phyloP scores from a whole-genome alignment of 2,113 vertebrate species.

The Corythoichthys intestinalis region DNA sequence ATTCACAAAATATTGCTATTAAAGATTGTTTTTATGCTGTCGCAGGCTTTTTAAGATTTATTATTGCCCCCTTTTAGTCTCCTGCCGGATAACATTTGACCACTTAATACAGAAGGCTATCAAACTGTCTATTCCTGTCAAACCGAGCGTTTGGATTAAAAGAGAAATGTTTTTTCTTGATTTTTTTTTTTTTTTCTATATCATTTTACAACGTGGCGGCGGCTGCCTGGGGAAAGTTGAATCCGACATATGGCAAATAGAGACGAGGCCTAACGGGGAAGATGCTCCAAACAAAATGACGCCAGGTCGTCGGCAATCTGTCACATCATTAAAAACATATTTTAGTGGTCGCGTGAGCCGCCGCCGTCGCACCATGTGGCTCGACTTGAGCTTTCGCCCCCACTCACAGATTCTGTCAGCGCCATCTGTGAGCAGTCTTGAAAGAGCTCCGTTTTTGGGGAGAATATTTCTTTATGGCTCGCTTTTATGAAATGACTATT shows the following conservation, averaged over 20 bases:
- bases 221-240: not conserved
- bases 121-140: not conserved
- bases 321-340: constrained; percentile 26
- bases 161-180: not conserved
- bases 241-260: not conserved
- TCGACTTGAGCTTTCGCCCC: constrained; percentile 12
- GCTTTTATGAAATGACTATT: constrained; percentile 10
- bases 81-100: not conserved
- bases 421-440: constrained; percentile 35
- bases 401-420: constrained; percentile 11
- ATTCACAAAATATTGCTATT: no score
- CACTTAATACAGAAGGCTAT: not conserved
- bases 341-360: constrained; percentile 1
- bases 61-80: not conserved
- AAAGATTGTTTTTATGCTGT: no score
- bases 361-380: constrained; percentile 10
- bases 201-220: not conserved
- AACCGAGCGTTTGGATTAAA: not conserved
- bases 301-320: constrained; percentile 17
- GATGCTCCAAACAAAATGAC: constrained; percentile 2
- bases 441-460: not conserved
- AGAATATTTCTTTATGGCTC: not conserved
- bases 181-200: not conserved
- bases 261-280: not conserved
- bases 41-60: no score